A percentile compares a stretch with the other conserved stretches of the same genome.
phyloP scores from a whole-genome alignment of 2,797 vertebrate genomes.

The Philypnodon macrostomus region DNA sequence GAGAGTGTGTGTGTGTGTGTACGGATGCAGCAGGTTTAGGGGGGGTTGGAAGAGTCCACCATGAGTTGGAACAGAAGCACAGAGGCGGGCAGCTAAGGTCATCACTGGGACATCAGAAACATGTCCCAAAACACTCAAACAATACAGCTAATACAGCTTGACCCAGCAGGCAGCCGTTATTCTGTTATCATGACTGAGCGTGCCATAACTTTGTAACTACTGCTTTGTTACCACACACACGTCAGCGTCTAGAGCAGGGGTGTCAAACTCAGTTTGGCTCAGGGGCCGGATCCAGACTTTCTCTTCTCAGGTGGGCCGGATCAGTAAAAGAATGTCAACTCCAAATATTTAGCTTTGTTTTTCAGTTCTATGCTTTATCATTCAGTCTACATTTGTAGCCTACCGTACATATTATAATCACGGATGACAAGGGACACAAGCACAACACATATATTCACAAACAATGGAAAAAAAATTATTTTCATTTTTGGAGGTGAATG shows the following conservation, averaged over 20 bases:
- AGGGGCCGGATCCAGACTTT: not conserved
- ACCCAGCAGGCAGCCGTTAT: slow-evolving; percentile 49
- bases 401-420: slow-evolving; percentile 7
- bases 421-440: not conserved
- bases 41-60: too few relatives aligned
- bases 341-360: slow-evolving; percentile 5
- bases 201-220: slow-evolving; percentile 49
- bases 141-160: slow-evolving; percentile 31
- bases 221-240: slow-evolving; percentile 44
- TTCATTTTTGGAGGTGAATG: slow-evolving; percentile 6
- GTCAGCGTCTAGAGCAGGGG: not conserved
- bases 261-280: slow-evolving; percentile 1
- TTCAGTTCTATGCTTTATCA: slow-evolving; percentile 12
- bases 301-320: not conserved
- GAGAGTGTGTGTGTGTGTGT: too few relatives aligned
- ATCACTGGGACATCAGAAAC: too few relatives aligned
- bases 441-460: slow-evolving; percentile 14
- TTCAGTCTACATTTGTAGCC: slow-evolving; percentile 11
- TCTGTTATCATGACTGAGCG: slow-evolving; percentile 44
- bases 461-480: not conserved
- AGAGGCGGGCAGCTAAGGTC: too few relatives aligned
- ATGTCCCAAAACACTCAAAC: too few relatives aligned
- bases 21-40: too few relatives aligned
- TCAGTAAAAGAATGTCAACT: slow-evolving; percentile 2
- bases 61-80: too few relatives aligned